These are phyloP conservation scores for Scolopax mira DNA, from an alignment of 2,113 vertebrate species.

Conservation along the genomic window DNA sequence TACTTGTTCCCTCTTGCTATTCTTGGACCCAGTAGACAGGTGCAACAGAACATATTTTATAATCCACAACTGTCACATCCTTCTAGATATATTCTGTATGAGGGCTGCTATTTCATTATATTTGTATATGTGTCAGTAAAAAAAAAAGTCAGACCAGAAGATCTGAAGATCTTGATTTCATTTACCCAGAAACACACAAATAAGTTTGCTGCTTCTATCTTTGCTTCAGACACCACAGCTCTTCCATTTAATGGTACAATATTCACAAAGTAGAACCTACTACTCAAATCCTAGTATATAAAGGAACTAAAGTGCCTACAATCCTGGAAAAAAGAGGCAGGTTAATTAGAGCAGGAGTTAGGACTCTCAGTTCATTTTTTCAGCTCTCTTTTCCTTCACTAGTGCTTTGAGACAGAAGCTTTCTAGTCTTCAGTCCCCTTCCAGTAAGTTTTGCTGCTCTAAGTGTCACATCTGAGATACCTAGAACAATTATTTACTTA, in stretches of 20 bases:
- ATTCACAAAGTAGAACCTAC: neutral
- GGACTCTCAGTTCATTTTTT: neutral
- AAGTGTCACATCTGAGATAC: neutral
- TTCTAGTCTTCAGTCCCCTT: neutral
- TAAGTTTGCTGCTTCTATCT: neutral
- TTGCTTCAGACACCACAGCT: neutral
- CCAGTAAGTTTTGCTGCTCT: neutral
- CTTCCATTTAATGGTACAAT: neutral
- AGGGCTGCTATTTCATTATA: neutral
- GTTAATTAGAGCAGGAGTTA: neutral
- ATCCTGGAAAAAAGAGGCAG: neutral
- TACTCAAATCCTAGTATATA: neutral
- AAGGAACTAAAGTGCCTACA: neutral
- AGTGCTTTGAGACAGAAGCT: neutral
- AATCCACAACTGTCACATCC: neutral
- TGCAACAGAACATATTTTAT: neutral
- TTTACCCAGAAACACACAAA: neutral
- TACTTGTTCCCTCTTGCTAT: neutral
- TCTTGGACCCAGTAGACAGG: neutral
- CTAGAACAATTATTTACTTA: neutral
- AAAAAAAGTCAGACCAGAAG: neutral
- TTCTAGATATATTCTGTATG: neutral
- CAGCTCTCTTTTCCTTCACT: neutral
- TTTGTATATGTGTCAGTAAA: neutral
- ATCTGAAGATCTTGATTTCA: neutral